Conservation (phyloP, 2,888 invertebrate genomes). For the Cosmia trapezina region DNA sequence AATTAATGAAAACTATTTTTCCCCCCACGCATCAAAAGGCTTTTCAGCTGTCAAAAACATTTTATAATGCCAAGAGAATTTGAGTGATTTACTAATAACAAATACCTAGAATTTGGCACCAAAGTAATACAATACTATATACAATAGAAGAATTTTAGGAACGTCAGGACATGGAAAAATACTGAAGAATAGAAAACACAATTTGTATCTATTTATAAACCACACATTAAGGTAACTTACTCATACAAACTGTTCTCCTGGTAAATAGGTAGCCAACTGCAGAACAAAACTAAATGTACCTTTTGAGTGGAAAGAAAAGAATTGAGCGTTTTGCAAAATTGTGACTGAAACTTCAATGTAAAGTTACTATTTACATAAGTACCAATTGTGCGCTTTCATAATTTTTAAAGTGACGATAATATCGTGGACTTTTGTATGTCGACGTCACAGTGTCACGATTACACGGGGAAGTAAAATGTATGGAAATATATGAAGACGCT, state of each 20-base stretch:
- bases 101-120: slow-evolving; percentile 53
- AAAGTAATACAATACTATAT: slow-evolving; percentile 51
- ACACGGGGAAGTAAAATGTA: too few species aligned
- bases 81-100: slow-evolving; percentile 42
- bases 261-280: slow-evolving; percentile 16
- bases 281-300: background rate
- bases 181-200: slow-evolving; percentile 7
- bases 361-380: background rate
- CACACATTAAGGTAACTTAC: slow-evolving; percentile 24
- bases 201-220: background rate
- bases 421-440: too few species aligned
- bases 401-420: too few species aligned
- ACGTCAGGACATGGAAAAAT: slow-evolving; percentile 40
- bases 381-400: too few species aligned
- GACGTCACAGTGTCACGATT: too few species aligned
- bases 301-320: background rate
- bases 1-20: background rate
- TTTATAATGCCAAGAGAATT: slow-evolving; percentile 41
- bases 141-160: slow-evolving; percentile 58
- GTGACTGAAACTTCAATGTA: background rate
- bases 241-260: slow-evolving; percentile 37
- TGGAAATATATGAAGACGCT: too few species aligned
- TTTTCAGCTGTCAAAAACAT: slow-evolving; percentile 53
- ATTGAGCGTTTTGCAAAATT: background rate
- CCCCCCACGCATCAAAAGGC: background rate